Conservation (phyloP, 1,140 invertebrate species). For the Littorina saxatilis region DNA sequence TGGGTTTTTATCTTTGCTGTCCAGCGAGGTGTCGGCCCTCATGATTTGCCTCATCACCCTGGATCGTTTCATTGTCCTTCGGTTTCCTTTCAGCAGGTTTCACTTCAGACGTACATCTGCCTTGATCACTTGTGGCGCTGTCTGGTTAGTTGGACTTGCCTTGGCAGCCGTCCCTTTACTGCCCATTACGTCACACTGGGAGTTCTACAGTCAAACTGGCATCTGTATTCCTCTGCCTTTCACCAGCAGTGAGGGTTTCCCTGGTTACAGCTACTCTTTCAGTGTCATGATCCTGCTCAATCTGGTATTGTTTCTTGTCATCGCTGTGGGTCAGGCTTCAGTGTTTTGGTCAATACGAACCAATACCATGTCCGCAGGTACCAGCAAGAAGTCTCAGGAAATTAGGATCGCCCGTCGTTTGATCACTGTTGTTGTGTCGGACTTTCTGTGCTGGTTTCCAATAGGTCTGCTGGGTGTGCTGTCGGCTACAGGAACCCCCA, state of each 20-base stretch:
- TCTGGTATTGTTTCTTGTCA: not conserved
- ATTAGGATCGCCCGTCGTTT: too few relatives aligned
- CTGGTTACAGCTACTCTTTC: not conserved
- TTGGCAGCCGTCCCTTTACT: constrained; percentile 4
- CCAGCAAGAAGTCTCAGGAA: too few relatives aligned
- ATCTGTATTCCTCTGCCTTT: constrained; percentile 56
- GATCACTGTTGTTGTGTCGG: too few relatives aligned
- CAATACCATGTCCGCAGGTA: not conserved
- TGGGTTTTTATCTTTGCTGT: too few relatives aligned
- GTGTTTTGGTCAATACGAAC: not conserved
- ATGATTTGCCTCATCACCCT: too few relatives aligned
- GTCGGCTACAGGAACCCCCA: too few relatives aligned
- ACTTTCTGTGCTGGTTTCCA: too few relatives aligned
- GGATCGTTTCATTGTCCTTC: too few relatives aligned
- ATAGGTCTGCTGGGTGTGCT: too few relatives aligned
- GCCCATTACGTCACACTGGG: constrained; percentile 31
- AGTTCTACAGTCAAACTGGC: constrained; percentile 53
- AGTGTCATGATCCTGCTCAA: constrained; percentile 3
- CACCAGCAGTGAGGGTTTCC: constrained; percentile 8
- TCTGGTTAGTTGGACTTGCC: not conserved
- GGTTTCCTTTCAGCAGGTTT: constrained; percentile 42
- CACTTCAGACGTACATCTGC: constrained; percentile 38
- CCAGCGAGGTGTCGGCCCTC: too few relatives aligned
- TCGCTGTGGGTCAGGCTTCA: not conserved
- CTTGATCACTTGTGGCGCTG: not conserved